Conservation (phyloP, 2,113 vertebrate genomes). For the Ondatra zibethicus region DNA sequence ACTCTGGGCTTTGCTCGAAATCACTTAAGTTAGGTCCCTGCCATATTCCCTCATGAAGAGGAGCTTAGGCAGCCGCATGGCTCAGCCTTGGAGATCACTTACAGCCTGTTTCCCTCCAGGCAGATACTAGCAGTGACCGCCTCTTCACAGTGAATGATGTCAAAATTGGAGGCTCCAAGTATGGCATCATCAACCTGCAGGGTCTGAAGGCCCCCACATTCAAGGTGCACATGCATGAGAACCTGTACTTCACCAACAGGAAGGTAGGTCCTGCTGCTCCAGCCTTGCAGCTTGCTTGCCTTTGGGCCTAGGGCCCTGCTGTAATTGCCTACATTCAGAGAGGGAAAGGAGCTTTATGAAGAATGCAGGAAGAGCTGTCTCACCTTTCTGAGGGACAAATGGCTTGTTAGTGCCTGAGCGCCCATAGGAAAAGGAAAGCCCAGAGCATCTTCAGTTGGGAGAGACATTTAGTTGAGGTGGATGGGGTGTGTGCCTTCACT, state of each 20-base stretch:
- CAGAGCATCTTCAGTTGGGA: not conserved
- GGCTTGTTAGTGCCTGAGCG: not conserved
- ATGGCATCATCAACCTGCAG: constrained; percentile 95
- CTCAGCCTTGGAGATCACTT: not conserved
- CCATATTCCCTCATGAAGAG: not conserved
- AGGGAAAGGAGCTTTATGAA: not conserved
- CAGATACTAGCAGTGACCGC: constrained; percentile 92
- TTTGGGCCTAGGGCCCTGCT: not conserved
- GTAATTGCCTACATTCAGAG: not conserved
- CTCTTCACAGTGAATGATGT: constrained; percentile 96
- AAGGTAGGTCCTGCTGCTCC: constrained; percentile 88
- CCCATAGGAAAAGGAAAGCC: not conserved
- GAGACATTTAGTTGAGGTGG: not conserved
- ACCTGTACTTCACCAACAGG: constrained; percentile 96
- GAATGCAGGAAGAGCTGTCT: not conserved
- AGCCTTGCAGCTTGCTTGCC: not conserved
- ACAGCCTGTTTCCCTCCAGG: constrained; percentile 84
- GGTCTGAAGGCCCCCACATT: constrained; percentile 89
- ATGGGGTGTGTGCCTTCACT: not conserved
- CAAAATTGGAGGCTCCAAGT: constrained; percentile 95
- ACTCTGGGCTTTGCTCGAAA: not conserved
- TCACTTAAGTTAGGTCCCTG: not conserved
- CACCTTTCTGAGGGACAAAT: not conserved
- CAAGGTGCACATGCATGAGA: constrained; percentile 94
- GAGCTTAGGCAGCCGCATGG: not conserved